Conservation (phyloP, 2,797 vertebrate genomes). For the Nannoperca obscura region DNA sequence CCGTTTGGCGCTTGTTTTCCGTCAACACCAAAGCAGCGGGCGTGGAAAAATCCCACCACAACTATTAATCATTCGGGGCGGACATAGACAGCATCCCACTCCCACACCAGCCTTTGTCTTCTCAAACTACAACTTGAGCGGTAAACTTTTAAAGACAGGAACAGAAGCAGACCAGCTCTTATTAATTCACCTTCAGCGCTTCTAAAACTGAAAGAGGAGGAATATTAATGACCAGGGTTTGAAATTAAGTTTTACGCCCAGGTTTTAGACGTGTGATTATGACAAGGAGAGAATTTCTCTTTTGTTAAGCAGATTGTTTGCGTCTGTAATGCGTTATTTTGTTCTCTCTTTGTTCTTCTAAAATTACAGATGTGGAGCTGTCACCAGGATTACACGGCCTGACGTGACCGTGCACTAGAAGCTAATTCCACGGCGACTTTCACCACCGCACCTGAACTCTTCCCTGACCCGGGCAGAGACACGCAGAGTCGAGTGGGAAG, state of each 20-base stretch:
- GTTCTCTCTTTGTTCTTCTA: conserved; percentile 29
- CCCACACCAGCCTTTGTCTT: conserved; percentile 85
- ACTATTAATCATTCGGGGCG: conserved; percentile 90
- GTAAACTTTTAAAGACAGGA: conserved; percentile 73
- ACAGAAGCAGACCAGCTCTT: conserved; percentile 50
- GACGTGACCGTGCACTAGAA: conserved; percentile 46
- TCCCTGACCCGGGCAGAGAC: conserved; percentile 69
- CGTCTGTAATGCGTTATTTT: not conserved
- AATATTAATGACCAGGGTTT: conserved; percentile 18
- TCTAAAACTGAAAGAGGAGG: conserved; percentile 13
- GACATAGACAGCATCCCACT: conserved; percentile 83
- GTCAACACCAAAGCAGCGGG: conserved; percentile 82
- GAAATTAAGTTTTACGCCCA: conserved; percentile 38
- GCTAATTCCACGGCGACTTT: conserved; percentile 60
- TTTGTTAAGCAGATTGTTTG: conserved; percentile 2
- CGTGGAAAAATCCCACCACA: conserved; percentile 82
- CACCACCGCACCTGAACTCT: conserved; percentile 76
- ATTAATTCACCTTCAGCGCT: conserved; percentile 51
- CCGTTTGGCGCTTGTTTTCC: conserved; percentile 85
- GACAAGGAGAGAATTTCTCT: not conserved
- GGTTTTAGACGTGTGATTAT: not conserved
- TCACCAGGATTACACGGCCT: conserved; percentile 39
- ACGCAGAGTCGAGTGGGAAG: conserved; percentile 47
- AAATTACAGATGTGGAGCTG: conserved; percentile 52
- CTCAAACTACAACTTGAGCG: conserved; percentile 79